phyloP scores from a whole-genome alignment of 2,888 invertebrate species.

The Tridacna crocea region DNA sequence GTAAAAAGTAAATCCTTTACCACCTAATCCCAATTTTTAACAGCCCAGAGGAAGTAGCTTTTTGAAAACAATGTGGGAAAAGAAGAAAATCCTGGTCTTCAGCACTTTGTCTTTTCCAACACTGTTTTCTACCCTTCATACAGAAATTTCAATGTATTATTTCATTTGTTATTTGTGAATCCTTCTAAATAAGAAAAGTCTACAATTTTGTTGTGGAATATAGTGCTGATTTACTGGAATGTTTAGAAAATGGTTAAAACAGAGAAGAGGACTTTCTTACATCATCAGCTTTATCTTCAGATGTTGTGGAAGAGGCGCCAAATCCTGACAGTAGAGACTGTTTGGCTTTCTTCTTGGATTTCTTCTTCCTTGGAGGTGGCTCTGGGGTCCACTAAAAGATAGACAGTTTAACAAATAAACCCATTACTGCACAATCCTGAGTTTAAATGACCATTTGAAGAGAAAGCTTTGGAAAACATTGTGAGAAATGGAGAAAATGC shows the following conservation, averaged over 20 bases:
- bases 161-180: too few relatives aligned
- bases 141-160: too few relatives aligned
- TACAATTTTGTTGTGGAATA: too few relatives aligned
- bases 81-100: neutral
- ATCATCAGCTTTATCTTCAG: constrained; percentile 65
- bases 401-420: neutral
- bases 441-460: too few relatives aligned
- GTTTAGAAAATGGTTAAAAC: neutral
- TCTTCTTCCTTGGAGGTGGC: constrained; percentile 78
- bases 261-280: constrained; percentile 33
- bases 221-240: too few relatives aligned
- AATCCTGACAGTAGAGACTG: constrained; percentile 82
- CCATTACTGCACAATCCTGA: too few relatives aligned
- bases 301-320: constrained; percentile 68
- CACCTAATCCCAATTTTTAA: too few relatives aligned
- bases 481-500: too few relatives aligned
- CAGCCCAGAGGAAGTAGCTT: too few relatives aligned
- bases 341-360: constrained; percentile 78
- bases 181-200: too few relatives aligned
- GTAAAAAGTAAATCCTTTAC: too few relatives aligned
- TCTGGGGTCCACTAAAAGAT: constrained; percentile 82
- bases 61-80: neutral
- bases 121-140: constrained; percentile 4
- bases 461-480: too few relatives aligned
- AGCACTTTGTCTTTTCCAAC: neutral